Evolutionary conservation across 2,113 vertebrate species (phyloP), one percentile per base, ranked within the genome.

Genomic region (Meleagris gallopavo): DNA sequence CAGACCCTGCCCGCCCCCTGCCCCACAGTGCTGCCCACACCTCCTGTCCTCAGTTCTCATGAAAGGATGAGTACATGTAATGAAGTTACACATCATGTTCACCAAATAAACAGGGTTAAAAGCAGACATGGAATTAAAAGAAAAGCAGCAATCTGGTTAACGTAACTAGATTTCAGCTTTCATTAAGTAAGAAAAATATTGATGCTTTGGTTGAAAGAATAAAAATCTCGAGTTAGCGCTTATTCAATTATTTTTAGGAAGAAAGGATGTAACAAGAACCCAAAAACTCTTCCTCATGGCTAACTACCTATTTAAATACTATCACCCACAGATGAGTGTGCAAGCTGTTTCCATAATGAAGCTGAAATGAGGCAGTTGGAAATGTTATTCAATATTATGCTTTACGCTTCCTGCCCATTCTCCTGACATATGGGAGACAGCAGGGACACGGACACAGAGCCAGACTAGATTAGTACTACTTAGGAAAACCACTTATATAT

Each of bases 91-190:
- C 78, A 66, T 41, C 76, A 55, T 73, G 48, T 36, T 77, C 67
- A 74, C 60, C 64, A 70, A 93, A 76, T 57, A 54, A 95, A 73
- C 1, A 34, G 46, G 57, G 65, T 88, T 88, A 64, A 90, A 84
- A 90, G 69, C 50, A 93, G 83, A 48, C 50, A 77, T 9, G 27
- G 67, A 88, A 94, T 94, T 94, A 93, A 96, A 96, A 94, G 75
- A 38, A 83, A 90, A 70, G 55, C 41, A 95, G 88, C 55, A 86
- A 88, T 83, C 76, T 86, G 60, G 40, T 89, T 77, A 90, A 34
- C n/a, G 6, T 74, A 95, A 85, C 55, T 54, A 67, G 85, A 94
- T 91, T 95, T 83, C 29, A 58, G 74, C 83, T 95, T 93, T 81
- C 83, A 62, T 94, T 93, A 88, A 79, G 60, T 73, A 93, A 80